phyloP scores from a whole-genome alignment of 2,888 invertebrate genomes.

The Amblyjoppa fuscipennis region DNA sequence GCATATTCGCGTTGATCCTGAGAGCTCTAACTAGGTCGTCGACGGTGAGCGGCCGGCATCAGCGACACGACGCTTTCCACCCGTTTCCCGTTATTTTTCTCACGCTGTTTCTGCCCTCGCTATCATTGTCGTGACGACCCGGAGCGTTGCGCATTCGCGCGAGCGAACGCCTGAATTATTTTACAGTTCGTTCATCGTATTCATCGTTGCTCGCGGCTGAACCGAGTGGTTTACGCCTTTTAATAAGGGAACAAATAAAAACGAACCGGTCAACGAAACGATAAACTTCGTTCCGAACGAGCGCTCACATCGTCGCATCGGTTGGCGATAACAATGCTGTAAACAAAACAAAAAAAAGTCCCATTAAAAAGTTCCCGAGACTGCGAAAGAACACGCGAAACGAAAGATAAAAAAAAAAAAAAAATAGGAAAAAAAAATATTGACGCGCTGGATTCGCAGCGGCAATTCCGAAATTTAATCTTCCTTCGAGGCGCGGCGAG shows the following conservation, averaged over 20 bases:
- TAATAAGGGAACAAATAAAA: constrained; percentile 38
- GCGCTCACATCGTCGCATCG: not conserved
- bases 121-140: constrained; percentile 2
- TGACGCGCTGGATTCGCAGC: constrained; percentile 62
- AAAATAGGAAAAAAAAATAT: constrained; percentile 48
- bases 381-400: constrained; percentile 20
- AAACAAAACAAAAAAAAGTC: constrained; percentile 46
- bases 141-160: not conserved
- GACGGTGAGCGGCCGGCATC: not conserved
- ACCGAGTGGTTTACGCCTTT: not conserved
- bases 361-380: constrained; percentile 44
- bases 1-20: constrained; percentile 60
- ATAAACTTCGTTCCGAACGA: constrained; percentile 29
- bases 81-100: constrained; percentile 37
- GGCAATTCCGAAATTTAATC: constrained; percentile 70
- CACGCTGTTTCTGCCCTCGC: not conserved
- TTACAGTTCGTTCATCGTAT: constrained; percentile 2
- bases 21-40: constrained; percentile 66
- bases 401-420: not conserved
- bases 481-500: constrained; percentile 60
- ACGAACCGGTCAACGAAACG: not conserved
- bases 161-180: constrained; percentile 7
- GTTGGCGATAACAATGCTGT: constrained; percentile 3
- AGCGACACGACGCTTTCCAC: not conserved
- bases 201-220: not conserved